A percentile compares a stretch with the other conserved stretches of the same genome.
Conservation (phyloP, 2,888 invertebrate genomes). For the Polydrusus pterygomalis region DNA sequence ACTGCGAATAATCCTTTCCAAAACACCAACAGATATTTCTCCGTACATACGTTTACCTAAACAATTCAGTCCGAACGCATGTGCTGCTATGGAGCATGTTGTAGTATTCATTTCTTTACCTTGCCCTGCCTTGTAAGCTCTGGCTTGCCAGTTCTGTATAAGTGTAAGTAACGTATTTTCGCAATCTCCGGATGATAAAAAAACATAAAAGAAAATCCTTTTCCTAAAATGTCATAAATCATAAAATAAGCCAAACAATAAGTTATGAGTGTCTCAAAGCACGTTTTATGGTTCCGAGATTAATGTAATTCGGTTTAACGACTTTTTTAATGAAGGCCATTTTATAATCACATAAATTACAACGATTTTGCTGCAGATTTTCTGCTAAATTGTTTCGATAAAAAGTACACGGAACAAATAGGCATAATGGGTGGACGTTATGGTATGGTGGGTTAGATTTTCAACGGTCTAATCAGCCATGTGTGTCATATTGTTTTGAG, state of each 20-base stretch:
- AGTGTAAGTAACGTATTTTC: too few species aligned
- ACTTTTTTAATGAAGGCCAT: conserved; percentile 26
- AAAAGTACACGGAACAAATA: background rate
- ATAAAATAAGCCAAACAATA: conserved; percentile 7
- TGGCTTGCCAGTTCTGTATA: too few species aligned
- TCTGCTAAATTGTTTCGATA: conserved; percentile 14
- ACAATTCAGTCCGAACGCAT: too few species aligned
- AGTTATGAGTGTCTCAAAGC: conserved; percentile 10
- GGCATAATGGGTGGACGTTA: conserved; percentile 26
- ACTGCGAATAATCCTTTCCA: too few species aligned
- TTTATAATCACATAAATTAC: conserved; percentile 26
- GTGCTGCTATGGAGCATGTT: too few species aligned
- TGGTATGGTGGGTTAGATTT: conserved; percentile 50
- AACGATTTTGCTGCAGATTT: conserved; percentile 21
- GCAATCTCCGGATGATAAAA: too few species aligned
- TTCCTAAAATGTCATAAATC: conserved; percentile 9
- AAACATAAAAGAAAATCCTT: too few species aligned
- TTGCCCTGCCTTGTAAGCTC: too few species aligned
- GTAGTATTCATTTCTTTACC: too few species aligned
- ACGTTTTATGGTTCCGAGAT: conserved; percentile 12
- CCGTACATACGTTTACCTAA: too few species aligned
- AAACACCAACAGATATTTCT: too few species aligned
- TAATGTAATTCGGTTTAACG: conserved; percentile 23
- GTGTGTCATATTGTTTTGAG: conserved; percentile 12
- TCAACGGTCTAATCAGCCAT: conserved; percentile 48